These are phyloP conservation scores for Carterocephalus palaemon DNA, from an alignment of 2,888 invertebrate genomes.

Conservation along the genomic window DNA sequence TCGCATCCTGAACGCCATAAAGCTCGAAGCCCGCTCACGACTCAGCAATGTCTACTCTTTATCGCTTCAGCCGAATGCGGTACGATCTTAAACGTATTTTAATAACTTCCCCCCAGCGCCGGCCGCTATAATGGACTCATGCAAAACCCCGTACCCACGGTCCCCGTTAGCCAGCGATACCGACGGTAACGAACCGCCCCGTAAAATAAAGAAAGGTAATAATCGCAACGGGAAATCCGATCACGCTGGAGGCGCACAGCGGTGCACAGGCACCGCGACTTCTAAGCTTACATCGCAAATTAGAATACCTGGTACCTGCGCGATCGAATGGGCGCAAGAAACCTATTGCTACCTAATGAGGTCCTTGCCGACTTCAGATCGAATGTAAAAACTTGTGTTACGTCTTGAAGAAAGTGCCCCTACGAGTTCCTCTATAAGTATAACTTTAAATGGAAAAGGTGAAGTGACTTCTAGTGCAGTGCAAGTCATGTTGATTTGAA, in stretches of 20 bases:
- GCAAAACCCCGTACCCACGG: slow-evolving; percentile 64
- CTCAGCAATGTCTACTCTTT: slow-evolving; percentile 68
- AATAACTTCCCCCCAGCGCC: slow-evolving; percentile 67
- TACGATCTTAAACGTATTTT: slow-evolving; percentile 72
- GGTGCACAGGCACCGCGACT: slow-evolving; percentile 42
- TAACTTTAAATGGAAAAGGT: slow-evolving; percentile 55
- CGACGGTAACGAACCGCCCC: slow-evolving; percentile 60
- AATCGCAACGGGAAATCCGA: slow-evolving; percentile 71
- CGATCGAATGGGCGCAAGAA: slow-evolving; percentile 42
- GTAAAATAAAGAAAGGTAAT: slow-evolving; percentile 71
- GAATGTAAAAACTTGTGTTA: slow-evolving; percentile 50
- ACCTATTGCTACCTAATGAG: slow-evolving; percentile 26
- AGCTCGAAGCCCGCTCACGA: slow-evolving; percentile 70
- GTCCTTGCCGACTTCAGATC: slow-evolving; percentile 16
- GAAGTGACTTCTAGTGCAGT: slow-evolving; percentile 48
- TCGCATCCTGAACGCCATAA: slow-evolving; percentile 71
- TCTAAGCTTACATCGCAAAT: slow-evolving; percentile 42
- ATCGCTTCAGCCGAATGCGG: slow-evolving; percentile 63
- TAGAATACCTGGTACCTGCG: slow-evolving; percentile 34
- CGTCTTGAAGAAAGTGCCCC: slow-evolving; percentile 61
- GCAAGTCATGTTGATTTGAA: slow-evolving; percentile 60
- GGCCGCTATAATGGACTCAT: slow-evolving; percentile 68
- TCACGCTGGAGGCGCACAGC: slow-evolving; percentile 51
- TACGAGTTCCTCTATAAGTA: slow-evolving; percentile 55
- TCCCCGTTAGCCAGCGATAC: slow-evolving; percentile 66